Conservation (phyloP, 2,113 vertebrate genomes). For the Procavia capensis region DNA sequence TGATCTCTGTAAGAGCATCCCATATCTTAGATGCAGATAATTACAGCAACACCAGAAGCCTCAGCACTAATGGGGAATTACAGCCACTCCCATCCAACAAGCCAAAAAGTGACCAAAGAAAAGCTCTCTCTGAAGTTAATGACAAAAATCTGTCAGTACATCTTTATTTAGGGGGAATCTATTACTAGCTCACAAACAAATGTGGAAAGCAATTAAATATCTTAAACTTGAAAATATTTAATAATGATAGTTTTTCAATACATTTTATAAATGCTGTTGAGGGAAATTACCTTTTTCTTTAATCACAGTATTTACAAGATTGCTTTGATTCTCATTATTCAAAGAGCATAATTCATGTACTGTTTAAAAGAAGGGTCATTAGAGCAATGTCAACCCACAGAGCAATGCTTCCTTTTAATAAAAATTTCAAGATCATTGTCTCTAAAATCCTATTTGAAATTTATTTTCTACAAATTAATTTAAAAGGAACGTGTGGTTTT, state of each 20-base stretch:
- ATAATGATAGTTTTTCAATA: conserved; percentile 67
- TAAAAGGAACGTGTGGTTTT: conserved; percentile 43
- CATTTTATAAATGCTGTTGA: conserved; percentile 63
- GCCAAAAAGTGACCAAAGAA: background rate
- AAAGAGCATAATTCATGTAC: conserved; percentile 57
- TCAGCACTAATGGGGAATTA: background rate
- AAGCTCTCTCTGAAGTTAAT: background rate
- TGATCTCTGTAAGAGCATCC: background rate
- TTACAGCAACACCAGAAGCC: background rate
- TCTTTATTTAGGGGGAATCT: background rate
- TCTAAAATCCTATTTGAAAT: conserved; percentile 32
- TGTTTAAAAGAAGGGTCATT: conserved; percentile 62
- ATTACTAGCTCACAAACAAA: conserved; percentile 68
- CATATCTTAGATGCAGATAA: background rate
- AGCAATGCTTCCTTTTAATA: background rate
- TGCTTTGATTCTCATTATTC: conserved; percentile 46
- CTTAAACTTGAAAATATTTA: conserved; percentile 72
- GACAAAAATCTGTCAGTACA: background rate
- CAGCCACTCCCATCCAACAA: background rate
- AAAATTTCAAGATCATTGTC: conserved; percentile 59
- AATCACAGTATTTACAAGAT: conserved; percentile 34
- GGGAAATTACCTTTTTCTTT: conserved; percentile 56
- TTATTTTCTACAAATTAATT: conserved; percentile 63
- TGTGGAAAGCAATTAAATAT: conserved; percentile 70
- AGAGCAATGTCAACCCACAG: background rate